phyloP scores from a whole-genome alignment of 2,113 vertebrate species.

The Potamarius usumacintae region DNA sequence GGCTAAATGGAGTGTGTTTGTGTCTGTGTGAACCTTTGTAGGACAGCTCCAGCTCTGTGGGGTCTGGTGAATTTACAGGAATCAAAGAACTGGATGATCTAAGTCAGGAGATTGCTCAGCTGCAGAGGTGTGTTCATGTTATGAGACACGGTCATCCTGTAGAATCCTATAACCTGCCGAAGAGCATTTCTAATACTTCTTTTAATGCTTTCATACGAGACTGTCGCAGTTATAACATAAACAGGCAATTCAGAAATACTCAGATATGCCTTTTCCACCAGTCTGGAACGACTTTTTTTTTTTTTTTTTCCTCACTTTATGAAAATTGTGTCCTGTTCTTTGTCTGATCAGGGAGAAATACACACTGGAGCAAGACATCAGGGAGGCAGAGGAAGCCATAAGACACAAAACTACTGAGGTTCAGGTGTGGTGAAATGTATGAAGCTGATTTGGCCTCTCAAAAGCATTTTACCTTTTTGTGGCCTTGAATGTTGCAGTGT shows the following conservation, averaged over 20 bases:
- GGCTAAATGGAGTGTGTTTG: constrained; percentile 21
- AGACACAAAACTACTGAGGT: constrained; percentile 90
- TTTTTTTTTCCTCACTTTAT: neutral
- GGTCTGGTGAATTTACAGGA: constrained; percentile 91
- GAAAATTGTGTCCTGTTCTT: neutral
- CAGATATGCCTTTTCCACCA: neutral
- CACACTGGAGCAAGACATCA: constrained; percentile 91
- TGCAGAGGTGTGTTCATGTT: constrained; percentile 81
- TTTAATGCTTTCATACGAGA: neutral
- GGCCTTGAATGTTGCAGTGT: neutral
- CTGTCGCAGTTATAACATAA: neutral
- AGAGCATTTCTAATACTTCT: neutral
- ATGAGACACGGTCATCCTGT: neutral
- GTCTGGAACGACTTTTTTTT: neutral
- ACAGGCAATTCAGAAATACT: neutral
- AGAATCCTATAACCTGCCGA: neutral
- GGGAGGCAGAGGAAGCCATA: constrained; percentile 91
- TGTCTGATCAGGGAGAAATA: constrained; percentile 85
- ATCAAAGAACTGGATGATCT: constrained; percentile 97
- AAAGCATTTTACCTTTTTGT: neutral
- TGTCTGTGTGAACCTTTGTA: constrained; percentile 58
- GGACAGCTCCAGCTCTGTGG: constrained; percentile 89
- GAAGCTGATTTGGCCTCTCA: neutral
- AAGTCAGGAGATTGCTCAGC: constrained; percentile 91
- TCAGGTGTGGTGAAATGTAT: constrained; percentile 75